These are phyloP conservation scores for Sander lucioperca DNA, from an alignment of 2,113 vertebrate genomes.

Conservation along the genomic window DNA sequence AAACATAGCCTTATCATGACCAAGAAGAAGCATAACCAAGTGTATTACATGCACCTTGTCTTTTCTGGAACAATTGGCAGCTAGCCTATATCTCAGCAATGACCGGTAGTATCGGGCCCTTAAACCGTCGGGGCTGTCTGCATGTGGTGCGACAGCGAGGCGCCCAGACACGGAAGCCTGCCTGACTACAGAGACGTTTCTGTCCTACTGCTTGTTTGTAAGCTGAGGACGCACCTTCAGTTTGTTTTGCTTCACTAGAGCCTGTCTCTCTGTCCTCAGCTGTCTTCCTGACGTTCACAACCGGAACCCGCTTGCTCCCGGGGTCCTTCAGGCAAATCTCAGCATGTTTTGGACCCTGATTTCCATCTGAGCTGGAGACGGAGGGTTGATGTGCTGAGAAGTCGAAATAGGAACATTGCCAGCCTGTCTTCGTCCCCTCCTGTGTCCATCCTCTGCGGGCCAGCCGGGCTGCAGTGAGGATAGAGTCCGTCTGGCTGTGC, in stretches of 20 bases:
- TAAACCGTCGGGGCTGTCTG: constrained; percentile 43
- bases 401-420: accelerated
- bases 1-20: no score
- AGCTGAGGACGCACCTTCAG: accelerated
- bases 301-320: accelerated
- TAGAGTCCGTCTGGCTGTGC: constrained; percentile 28
- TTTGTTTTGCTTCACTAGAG: not conserved
- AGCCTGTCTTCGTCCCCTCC: not conserved
- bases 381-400: accelerated
- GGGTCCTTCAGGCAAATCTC: not conserved
- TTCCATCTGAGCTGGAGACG: not conserved
- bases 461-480: constrained; percentile 68
- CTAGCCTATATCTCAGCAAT: constrained; percentile 62
- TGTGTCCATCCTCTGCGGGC: constrained; percentile 51
- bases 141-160: constrained; percentile 26
- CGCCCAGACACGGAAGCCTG: not conserved
- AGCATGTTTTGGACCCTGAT: not conserved
- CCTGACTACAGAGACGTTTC: not conserved
- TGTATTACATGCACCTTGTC: no score
- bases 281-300: not conserved
- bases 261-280: not conserved
- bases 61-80: not conserved
- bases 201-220: not conserved
- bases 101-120: constrained; percentile 43
- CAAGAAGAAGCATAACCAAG: no score